Evolutionary conservation across 2,113 vertebrate genomes (phyloP).

Genomic region (Tor tambroides): DNA sequence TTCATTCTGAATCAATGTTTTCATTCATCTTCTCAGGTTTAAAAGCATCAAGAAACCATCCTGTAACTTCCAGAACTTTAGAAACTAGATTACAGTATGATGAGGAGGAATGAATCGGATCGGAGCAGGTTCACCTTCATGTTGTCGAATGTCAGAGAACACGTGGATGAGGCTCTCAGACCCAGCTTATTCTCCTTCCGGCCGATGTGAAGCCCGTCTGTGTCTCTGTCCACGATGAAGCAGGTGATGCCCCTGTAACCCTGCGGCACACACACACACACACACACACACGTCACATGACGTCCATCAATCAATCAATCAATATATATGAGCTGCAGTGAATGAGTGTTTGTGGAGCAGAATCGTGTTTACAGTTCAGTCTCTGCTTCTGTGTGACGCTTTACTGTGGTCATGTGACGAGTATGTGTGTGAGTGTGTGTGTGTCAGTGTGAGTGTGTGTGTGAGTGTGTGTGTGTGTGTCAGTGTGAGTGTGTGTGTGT

Average conservation of each 20-base stretch:
- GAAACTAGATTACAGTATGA: background rate
- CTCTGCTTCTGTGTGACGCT: too few relatives aligned
- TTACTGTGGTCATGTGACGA: too few relatives aligned
- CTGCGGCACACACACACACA: too few relatives aligned
- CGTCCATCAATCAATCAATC: too few relatives aligned
- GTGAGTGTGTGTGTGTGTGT: background rate
- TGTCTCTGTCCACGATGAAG: conserved; percentile 87
- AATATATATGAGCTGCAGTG: background rate
- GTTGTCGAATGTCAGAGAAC: conserved; percentile 86
- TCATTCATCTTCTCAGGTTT: too few relatives aligned
- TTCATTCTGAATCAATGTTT: too few relatives aligned
- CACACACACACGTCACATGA: background rate
- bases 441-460: background rate
- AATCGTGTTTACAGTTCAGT: too few relatives aligned
- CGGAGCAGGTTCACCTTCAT: conserved; percentile 71
- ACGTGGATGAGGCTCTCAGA: conserved; percentile 91
- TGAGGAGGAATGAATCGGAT: background rate
- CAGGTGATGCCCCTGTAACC: conserved; percentile 94
- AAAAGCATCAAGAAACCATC: background rate
- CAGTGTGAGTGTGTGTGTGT: too few relatives aligned
- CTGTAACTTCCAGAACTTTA: background rate
- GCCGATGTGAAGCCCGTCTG: conserved; percentile 86
- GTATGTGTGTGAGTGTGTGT: too few relatives aligned
- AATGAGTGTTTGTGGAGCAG: background rate
- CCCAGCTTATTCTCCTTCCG: conserved; percentile 95